A percentile compares a stretch with the other conserved stretches of the same genome.
Conservation (phyloP, 2,797 vertebrate genomes). For the Glossophaga mutica region DNA sequence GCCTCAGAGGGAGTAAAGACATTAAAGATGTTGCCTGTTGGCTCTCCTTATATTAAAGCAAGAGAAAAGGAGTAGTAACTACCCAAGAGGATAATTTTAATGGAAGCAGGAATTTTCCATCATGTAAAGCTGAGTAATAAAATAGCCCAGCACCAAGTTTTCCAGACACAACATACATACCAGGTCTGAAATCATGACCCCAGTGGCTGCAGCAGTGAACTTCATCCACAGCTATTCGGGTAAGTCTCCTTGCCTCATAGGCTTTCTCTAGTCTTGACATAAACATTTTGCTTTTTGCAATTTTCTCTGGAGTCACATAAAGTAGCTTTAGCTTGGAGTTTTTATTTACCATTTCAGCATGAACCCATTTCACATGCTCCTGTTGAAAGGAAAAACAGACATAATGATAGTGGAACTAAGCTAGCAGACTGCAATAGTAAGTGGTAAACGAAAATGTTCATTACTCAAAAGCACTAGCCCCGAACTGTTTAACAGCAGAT, state of each 20-base stretch:
- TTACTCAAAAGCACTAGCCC: not conserved
- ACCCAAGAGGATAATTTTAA: not conserved
- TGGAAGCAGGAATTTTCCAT: not conserved
- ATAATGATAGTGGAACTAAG: not conserved
- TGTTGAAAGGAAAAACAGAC: slow-evolving; percentile 65
- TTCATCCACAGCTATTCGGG: slow-evolving; percentile 93
- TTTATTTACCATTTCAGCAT: slow-evolving; percentile 87
- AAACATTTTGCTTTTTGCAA: slow-evolving; percentile 96
- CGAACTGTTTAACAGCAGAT: not conserved
- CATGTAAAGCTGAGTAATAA: not conserved
- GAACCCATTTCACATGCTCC: slow-evolving; percentile 91
- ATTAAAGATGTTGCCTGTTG: not conserved
- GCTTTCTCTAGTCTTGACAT: slow-evolving; percentile 98
- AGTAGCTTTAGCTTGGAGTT: slow-evolving; percentile 89
- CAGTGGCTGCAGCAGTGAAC: slow-evolving; percentile 99
- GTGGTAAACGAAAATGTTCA: not conserved
- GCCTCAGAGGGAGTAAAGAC: not conserved
- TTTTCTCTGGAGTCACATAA: slow-evolving; percentile 97
- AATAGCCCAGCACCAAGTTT: not conserved
- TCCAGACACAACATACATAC: slow-evolving; percentile 75
- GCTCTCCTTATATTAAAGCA: not conserved
- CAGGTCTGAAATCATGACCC: slow-evolving; percentile 98
- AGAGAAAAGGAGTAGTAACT: not conserved
- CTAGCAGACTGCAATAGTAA: not conserved
- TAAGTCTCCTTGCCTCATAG: slow-evolving; percentile 86